Conservation (phyloP, 1,140 invertebrate species). For the Eriocheir sinensis region DNA sequence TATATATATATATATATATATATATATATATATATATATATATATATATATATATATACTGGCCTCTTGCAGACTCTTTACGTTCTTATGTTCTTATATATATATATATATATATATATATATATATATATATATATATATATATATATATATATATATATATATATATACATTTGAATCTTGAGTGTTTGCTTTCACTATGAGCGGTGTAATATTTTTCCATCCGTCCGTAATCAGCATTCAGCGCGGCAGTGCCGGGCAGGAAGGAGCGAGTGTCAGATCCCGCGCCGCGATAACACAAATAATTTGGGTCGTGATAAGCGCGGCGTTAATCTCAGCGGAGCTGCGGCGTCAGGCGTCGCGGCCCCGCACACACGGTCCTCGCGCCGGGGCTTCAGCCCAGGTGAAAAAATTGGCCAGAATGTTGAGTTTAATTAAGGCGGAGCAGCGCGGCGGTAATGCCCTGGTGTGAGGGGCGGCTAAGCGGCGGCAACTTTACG, state of each 20-base stretch:
- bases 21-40: conserved; percentile 66
- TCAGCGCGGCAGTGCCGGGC: neutral
- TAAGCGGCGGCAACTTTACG: neutral
- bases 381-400: neutral
- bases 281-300: neutral
- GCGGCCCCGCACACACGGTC: neutral
- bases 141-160: conserved; percentile 40
- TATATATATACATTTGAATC: conserved; percentile 53
- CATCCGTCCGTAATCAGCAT: too few relatives aligned
- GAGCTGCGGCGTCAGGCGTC: neutral
- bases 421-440: conserved; percentile 18
- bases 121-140: conserved; percentile 42
- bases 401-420: neutral
- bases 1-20: conserved; percentile 54
- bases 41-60: conserved; percentile 50
- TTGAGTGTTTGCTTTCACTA: neutral
- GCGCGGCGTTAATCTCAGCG: neutral
- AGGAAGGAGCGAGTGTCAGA: neutral
- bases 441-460: neutral
- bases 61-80: conserved; percentile 39
- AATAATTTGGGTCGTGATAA: neutral
- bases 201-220: too few relatives aligned
- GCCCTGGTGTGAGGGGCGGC: neutral
- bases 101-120: conserved; percentile 59
- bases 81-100: conserved; percentile 26